A percentile compares a stretch with the other conserved stretches of the same genome.
Evolutionary conservation across 2,797 vertebrate species (phyloP).

Genomic region (Phaenicophaeus curvirostris): DNA sequence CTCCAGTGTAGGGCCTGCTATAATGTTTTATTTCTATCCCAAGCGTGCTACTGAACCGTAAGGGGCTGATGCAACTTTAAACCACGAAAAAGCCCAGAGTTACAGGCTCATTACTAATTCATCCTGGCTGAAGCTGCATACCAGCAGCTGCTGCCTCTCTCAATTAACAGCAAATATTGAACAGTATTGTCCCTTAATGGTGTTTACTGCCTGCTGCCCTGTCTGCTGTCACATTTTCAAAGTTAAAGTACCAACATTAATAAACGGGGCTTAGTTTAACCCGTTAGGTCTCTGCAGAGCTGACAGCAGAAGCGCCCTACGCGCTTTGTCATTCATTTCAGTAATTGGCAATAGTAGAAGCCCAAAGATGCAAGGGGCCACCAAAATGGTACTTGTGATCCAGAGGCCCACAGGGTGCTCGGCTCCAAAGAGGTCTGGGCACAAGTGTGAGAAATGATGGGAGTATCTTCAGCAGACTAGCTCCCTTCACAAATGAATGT

Average conservation of each 20-base stretch:
- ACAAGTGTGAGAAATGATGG: neutral
- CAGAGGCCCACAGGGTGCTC: neutral
- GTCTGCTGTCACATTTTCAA: neutral
- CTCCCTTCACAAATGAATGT: neutral
- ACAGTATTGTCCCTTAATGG: conserved; percentile 19
- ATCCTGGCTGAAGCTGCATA: conserved; percentile 30
- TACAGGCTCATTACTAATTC: conserved; percentile 41
- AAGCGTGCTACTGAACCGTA: neutral
- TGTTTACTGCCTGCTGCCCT: conserved; percentile 35
- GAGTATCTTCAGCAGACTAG: neutral
- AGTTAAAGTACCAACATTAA: neutral
- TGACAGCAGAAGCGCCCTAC: neutral
- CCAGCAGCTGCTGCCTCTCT: conserved; percentile 60
- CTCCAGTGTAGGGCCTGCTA: neutral
- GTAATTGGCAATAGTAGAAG: neutral
- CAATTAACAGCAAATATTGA: conserved; percentile 59
- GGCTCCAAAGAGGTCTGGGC: neutral
- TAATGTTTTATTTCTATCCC: neutral
- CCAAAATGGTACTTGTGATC: neutral
- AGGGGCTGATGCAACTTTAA: conserved; percentile 43
- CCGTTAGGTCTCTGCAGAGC: neutral
- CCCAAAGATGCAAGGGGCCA: neutral
- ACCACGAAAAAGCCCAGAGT: neutral
- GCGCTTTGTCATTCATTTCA: neutral
- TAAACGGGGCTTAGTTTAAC: conserved; percentile 8